phyloP scores from a whole-genome alignment of 1,140 invertebrate species.

The Drosophila micromelanica region DNA sequence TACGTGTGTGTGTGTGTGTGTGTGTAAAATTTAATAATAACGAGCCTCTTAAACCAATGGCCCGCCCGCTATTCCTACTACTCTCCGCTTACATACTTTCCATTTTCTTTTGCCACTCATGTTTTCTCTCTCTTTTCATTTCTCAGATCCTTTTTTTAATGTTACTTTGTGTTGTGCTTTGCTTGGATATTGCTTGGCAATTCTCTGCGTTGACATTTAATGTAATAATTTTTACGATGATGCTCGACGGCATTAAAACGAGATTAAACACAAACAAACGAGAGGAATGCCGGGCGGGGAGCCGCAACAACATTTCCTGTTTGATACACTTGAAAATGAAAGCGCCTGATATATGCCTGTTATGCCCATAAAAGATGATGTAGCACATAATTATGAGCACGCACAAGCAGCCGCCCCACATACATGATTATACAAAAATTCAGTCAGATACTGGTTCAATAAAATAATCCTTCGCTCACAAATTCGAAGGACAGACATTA shows the following conservation, averaged over 20 bases:
- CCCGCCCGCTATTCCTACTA: conserved; percentile 44
- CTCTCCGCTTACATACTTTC: conserved; percentile 38
- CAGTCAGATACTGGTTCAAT: conserved; percentile 34
- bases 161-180: conserved; percentile 25
- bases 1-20: conserved; percentile 34
- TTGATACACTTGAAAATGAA: conserved; percentile 77
- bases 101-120: conserved; percentile 14
- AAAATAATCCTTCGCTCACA: conserved; percentile 17
- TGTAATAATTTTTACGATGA: conserved; percentile 82
- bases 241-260: conserved; percentile 80
- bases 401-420: conserved; percentile 25
- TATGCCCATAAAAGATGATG: conserved; percentile 76
- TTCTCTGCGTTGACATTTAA: conserved; percentile 78
- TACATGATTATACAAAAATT: conserved; percentile 12
- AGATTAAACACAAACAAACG: conserved; percentile 81
- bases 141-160: conserved; percentile 7
- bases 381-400: conserved; percentile 74
- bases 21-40: conserved; percentile 82
- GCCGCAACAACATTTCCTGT: conserved; percentile 52
- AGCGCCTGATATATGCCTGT: conserved; percentile 62
- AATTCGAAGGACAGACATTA: conserved; percentile 1
- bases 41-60: conserved; percentile 75
- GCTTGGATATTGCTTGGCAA: conserved; percentile 30
- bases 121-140: background rate
- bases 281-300: conserved; percentile 13